Base-by-base conservation (phyloP, 2,888 invertebrate genomes). In the Willowsia nigromaculata region DNA sequence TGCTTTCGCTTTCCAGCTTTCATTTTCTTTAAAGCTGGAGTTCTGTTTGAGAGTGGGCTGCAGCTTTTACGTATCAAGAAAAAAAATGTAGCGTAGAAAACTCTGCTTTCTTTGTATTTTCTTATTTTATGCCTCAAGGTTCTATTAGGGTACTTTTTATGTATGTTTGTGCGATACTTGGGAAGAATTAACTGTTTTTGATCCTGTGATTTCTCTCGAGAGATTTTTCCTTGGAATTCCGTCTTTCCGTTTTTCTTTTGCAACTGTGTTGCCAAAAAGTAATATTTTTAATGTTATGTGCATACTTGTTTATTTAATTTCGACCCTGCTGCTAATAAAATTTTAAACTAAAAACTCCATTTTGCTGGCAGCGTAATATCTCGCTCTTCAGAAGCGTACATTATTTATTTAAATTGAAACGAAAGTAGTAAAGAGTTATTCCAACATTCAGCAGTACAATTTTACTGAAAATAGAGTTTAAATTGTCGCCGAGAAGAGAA, bases 141-240 rank as follows among this genome's bases (percentile, higher is more conserved):
- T 15, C 27, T 30, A 15, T 15, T 62, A 62, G 11, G 62, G 62
- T 30, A 30, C 30, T 62, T 62, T 59, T 62, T 18, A 62, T 4
- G 9, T 27, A 62, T 62, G 30, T 62, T 30, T 27, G 30, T 56
- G 25, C 5, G 56, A 18, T 18, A 13, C 30, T 62, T 27, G 56
- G 18, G 15, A 30, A 62, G 62, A 62, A 62, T 30, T 30, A 62
- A 62, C 27, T 30, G 30, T 30, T 30, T 62, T 62, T 62, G 62
- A 62, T 62, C 62, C 62, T 62, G n/a, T 62, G 62, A 62, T 62
- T 62, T 62, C 62, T 62, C 62, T 62, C 62, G 62, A 62, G 62
- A 62, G 62, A 62, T 27, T 62, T 62, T 62, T 62, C 30, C 62
- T 62, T 62, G 56, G 56, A 56, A 56, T 56, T 56, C 25, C 22